These are phyloP conservation scores for Pseudolycoriella hygida DNA, from an alignment of 2,888 invertebrate species.

Conservation along the genomic window DNA sequence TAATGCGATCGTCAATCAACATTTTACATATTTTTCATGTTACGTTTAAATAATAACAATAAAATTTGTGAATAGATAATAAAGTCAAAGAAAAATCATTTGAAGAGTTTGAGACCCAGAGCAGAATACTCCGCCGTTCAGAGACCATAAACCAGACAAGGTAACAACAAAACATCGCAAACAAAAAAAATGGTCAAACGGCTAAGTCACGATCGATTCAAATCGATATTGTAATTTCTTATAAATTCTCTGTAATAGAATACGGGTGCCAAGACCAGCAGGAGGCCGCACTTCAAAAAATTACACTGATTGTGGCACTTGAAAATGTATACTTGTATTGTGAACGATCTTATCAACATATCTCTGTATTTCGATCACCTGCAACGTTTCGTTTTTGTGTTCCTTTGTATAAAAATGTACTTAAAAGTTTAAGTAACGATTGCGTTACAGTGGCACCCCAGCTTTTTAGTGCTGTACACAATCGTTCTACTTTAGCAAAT, in stretches of 20 bases:
- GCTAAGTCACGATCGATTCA: constrained; percentile 1
- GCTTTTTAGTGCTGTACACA: too few species aligned
- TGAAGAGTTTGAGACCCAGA: too few species aligned
- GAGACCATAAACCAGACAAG: too few species aligned
- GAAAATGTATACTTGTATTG: neutral
- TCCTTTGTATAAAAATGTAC: too few species aligned
- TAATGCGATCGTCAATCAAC: neutral
- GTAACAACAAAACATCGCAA: too few species aligned
- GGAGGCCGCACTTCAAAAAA: neutral
- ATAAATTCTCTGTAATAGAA: neutral
- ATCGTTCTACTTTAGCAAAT: too few species aligned
- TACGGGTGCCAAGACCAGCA: neutral
- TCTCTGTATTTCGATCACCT: neutral
- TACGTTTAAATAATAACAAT: too few species aligned
- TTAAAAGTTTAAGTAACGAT: too few species aligned
- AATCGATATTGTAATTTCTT: constrained; percentile 1
- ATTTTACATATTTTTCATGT: neutral
- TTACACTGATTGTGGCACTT: constrained; percentile 1
- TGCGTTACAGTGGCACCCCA: too few species aligned
- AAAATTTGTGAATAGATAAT: too few species aligned
- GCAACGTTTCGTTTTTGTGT: neutral
- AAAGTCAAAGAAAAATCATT: too few species aligned
- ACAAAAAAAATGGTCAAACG: neutral
- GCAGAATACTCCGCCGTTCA: too few species aligned
- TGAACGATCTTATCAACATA: neutral